Base-by-base conservation (phyloP, 1,140 invertebrate species). In the Chrysomallon squamiferum region DNA sequence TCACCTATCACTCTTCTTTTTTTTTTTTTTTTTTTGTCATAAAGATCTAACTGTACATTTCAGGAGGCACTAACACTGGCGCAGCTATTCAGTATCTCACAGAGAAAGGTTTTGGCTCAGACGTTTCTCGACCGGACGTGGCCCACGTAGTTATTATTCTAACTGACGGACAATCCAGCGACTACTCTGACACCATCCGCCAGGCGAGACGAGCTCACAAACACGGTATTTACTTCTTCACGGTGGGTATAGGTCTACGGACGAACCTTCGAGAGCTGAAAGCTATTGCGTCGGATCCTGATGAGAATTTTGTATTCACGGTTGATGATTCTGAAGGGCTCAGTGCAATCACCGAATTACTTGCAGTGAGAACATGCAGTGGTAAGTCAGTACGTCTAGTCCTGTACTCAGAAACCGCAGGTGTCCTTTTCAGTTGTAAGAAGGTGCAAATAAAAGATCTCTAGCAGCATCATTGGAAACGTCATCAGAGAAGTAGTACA, bases 81-180 rank as follows among this genome's bases (percentile, higher is more conserved):
- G 66, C 50, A 3, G 73, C 66, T 4, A 59, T 77, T n/a, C 32
- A 62, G 50, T 54, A 27, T 27, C 50, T 75, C 9, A 67, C 69
- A 18, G 50, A 71, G 27, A 49, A 59, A 13, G 76, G 67, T 1
- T 72, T 78, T 54, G n/a, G 32, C 3, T 13, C 33, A 18, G 60
- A 56, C 15, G 52, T 60, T 27, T 54, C 62, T 3, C 59, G 77
- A 15, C 29, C 58, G 45, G 62, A 56, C 7, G 74, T 69, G 1
- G 67, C 68, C 5, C 63, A 74, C 45, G 58, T 79, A 3, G 68
- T 64, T 2, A 70, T 79, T 5, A 58, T 75, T 6, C 18, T 79
- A 2, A 79, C 77, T 2, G 75, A 77, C 57, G 75, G 77, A 18
- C 57, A 70, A 20, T 79, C 77, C 2, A 63, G 64, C 15, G 29